Evolutionary conservation across 2,797 vertebrate genomes (phyloP).

Genomic region (Natrix natrix): DNA sequence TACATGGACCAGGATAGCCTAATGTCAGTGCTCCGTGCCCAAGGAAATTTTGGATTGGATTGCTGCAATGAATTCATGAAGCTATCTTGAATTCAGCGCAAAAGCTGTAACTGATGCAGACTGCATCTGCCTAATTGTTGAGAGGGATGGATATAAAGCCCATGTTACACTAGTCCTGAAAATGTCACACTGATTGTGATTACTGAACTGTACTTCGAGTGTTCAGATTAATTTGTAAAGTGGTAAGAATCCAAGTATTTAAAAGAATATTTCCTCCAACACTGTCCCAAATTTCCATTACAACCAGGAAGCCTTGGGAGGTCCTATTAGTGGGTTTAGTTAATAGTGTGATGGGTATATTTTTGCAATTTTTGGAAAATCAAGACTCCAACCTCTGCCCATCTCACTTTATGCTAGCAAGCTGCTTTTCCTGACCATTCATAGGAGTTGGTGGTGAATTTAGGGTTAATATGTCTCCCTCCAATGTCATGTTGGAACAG

Average conservation of each 20-base stretch:
- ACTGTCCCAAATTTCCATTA: background rate
- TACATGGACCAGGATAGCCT: background rate
- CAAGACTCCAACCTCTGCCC: background rate
- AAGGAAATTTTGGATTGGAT: background rate
- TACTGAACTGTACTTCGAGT: background rate
- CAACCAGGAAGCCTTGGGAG: background rate
- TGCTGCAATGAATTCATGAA: background rate
- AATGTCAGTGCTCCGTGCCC: background rate
- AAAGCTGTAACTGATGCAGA: background rate
- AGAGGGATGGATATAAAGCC: background rate
- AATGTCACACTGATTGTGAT: background rate
- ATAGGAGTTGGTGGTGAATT: background rate
- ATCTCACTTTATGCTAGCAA: background rate
- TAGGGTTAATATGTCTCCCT: background rate
- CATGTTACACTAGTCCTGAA: background rate
- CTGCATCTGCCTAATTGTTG: background rate
- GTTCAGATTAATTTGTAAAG: background rate
- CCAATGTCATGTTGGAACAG: background rate
- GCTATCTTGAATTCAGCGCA: background rate
- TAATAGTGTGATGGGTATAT: background rate
- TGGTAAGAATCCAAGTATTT: background rate
- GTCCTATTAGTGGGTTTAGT: background rate
- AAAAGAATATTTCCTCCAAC: background rate
- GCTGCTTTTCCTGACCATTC: background rate
- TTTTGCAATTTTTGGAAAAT: background rate